Percentiles rank a stretch among this genome's conserved stretches.
Evolutionary conservation across 2,888 invertebrate genomes (phyloP).

Genomic region (Anodontia alba): DNA sequence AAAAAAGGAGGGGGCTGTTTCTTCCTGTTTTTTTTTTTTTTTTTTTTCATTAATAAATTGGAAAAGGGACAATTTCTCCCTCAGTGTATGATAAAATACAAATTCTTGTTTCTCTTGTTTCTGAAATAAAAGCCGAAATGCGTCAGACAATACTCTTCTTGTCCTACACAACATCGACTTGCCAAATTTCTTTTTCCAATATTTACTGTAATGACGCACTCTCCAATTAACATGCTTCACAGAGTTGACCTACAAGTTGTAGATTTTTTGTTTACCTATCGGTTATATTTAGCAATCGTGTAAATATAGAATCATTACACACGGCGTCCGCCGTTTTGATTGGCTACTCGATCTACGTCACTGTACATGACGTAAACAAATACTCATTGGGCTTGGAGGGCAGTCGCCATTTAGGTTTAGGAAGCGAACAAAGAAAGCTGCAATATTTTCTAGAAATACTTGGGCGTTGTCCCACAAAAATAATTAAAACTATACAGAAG

Average conservation of each 20-base stretch:
- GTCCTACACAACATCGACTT: too few species aligned
- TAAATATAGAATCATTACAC: conserved; percentile 48
- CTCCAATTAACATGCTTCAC: conserved; percentile 17
- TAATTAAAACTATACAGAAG: not conserved
- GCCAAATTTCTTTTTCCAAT: not conserved
- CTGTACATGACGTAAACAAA: conserved; percentile 56
- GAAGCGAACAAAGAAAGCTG: conserved; percentile 43
- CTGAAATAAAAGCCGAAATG: too few species aligned
- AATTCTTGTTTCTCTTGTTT: too few species aligned
- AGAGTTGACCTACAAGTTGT: conserved; percentile 56
- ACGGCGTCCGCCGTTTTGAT: conserved; percentile 39
- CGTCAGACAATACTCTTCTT: too few species aligned
- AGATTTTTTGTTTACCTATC: conserved; percentile 58
- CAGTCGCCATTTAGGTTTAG: conserved; percentile 43
- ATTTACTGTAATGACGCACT: conserved; percentile 47
- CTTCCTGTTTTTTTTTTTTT: too few species aligned
- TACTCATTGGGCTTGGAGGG: conserved; percentile 33
- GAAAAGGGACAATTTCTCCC: too few species aligned
- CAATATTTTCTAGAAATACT: conserved; percentile 20
- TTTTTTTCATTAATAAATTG: too few species aligned
- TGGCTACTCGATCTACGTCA: conserved; percentile 46
- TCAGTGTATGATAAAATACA: too few species aligned
- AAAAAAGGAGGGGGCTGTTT: too few species aligned
- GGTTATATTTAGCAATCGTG: conserved; percentile 50
- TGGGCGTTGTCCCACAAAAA: conserved; percentile 38